Conservation (phyloP, 2,888 invertebrate genomes). For the Cephus pulcher region DNA sequence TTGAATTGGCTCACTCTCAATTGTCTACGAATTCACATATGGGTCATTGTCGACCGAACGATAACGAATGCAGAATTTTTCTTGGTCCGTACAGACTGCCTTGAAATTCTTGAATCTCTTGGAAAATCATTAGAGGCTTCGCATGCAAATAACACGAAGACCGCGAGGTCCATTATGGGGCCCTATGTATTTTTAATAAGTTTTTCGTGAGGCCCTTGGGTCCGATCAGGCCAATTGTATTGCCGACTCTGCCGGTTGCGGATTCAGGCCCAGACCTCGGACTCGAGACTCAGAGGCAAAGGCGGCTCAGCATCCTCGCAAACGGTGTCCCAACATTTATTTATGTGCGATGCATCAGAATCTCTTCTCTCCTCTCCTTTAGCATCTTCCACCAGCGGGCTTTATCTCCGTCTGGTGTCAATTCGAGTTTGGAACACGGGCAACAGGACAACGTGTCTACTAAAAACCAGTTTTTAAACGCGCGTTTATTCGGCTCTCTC, state of each 20-base stretch:
- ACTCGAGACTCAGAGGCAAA: slow-evolving; percentile 24
- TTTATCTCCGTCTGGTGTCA: slow-evolving; percentile 63
- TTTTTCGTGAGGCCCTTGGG: slow-evolving; percentile 45
- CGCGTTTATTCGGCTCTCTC: slow-evolving; percentile 48
- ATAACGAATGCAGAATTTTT: not conserved
- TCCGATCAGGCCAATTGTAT: not conserved
- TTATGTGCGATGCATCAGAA: slow-evolving; percentile 54
- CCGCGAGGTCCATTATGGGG: slow-evolving; percentile 46
- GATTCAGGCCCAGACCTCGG: not conserved
- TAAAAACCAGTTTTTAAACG: slow-evolving; percentile 63
- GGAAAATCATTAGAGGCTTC: not conserved
- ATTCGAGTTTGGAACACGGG: slow-evolving; percentile 64
- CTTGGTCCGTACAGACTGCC: not conserved
- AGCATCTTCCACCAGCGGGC: slow-evolving; percentile 35
- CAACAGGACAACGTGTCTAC: slow-evolving; percentile 63
- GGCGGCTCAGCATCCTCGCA: slow-evolving; percentile 52
- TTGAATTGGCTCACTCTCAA: not conserved
- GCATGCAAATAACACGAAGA: slow-evolving; percentile 33
- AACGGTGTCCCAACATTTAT: slow-evolving; percentile 57
- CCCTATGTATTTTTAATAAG: slow-evolving; percentile 62
- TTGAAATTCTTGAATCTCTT: not conserved
- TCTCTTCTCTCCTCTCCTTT: slow-evolving; percentile 29
- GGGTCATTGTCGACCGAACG: not conserved
- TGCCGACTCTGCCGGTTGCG: not conserved
- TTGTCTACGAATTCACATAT: not conserved